Conservation (phyloP, 53 echinoderm and acorn worm genomes). For the Hippasteria phrygiana region DNA sequence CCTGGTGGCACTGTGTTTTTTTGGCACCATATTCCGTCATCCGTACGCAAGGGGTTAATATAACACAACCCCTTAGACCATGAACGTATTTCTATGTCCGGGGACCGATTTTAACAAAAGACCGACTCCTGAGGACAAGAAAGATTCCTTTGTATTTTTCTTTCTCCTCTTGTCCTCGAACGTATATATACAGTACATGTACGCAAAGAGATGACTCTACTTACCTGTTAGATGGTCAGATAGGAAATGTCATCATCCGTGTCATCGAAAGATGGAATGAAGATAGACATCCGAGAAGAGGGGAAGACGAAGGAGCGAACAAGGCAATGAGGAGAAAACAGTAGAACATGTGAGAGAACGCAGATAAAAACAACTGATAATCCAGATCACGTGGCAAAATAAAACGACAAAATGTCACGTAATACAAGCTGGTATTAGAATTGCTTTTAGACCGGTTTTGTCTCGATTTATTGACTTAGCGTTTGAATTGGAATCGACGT, state of each 20-base stretch:
- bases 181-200: background rate
- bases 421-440: slow-evolving; percentile 3
- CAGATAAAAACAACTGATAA: background rate
- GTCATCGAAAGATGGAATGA: background rate
- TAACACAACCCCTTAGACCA: too few species aligned
- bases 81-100: too few species aligned
- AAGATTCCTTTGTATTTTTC: too few species aligned
- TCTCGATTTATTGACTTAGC: background rate
- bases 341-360: slow-evolving; percentile 5
- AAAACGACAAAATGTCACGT: background rate
- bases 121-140: too few species aligned
- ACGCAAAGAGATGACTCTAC: background rate
- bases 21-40: too few species aligned
- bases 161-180: too few species aligned
- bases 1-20: too few species aligned
- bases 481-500: background rate
- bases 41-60: too few species aligned
- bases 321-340: background rate
- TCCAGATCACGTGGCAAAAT: background rate
- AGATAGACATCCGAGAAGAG: background rate
- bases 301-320: background rate
- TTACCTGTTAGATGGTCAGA: slow-evolving; percentile 8
- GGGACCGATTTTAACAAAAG: too few species aligned
- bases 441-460: slow-evolving; percentile 4
- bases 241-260: background rate